A percentile compares a stretch with the other conserved stretches of the same genome.
Evolutionary conservation across 2,888 invertebrate species (phyloP).

Genomic region (Dromius quadrimaculatus): DNA sequence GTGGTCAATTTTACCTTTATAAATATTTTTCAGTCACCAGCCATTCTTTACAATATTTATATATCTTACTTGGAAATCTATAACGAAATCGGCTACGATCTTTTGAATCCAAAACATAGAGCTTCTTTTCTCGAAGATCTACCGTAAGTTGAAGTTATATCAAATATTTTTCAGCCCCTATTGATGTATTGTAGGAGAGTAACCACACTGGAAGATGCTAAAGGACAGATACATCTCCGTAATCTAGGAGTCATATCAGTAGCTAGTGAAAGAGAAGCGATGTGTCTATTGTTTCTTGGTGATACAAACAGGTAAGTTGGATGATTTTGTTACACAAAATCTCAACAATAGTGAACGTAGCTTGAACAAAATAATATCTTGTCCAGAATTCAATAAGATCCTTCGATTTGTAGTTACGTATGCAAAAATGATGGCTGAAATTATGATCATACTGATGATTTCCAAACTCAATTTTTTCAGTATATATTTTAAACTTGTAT

Average conservation of each 20-base stretch:
- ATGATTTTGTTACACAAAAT: too few species aligned
- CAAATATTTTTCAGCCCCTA: too few species aligned
- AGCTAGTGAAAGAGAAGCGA: conserved; percentile 68
- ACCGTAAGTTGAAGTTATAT: conserved; percentile 64
- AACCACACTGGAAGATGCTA: conserved; percentile 66
- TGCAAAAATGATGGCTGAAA: too few species aligned
- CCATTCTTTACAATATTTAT: conserved; percentile 58
- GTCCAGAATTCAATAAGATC: too few species aligned
- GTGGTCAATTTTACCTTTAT: too few species aligned
- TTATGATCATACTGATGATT: too few species aligned
- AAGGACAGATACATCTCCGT: conserved; percentile 66
- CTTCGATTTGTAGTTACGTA: too few species aligned
- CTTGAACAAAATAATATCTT: too few species aligned
- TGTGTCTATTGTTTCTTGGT: conserved; percentile 67
- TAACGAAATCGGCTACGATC: conserved; percentile 70
- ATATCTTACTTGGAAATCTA: conserved; percentile 71
- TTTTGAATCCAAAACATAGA: conserved; percentile 65
- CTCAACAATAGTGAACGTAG: too few species aligned
- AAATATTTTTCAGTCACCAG: conserved; percentile 13
- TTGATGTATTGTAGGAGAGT: too few species aligned
- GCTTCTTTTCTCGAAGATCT: conserved; percentile 66
- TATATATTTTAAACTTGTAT: too few species aligned
- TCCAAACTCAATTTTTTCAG: too few species aligned
- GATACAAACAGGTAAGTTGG: conserved; percentile 69
- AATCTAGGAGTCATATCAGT: conserved; percentile 68